Percentiles rank a stretch among this genome's conserved stretches.
Evolutionary conservation across 2,888 invertebrate genomes (phyloP).

Genomic region (Taphrorychus bicolor): DNA sequence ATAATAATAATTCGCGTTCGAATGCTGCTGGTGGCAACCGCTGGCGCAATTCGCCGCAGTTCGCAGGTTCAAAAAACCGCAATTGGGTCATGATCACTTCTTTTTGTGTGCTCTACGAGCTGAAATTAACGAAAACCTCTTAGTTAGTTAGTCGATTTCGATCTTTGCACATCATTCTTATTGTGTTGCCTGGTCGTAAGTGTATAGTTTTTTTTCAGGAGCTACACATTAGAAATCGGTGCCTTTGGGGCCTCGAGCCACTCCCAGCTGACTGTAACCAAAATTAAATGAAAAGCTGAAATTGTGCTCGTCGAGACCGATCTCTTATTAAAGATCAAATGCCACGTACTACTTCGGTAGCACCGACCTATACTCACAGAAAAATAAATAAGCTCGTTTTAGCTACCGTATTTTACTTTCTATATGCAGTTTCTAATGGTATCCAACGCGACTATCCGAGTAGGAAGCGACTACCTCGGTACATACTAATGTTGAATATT

Average conservation of each 20-base stretch:
- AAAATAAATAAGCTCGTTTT: conserved; percentile 29
- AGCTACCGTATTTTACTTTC: conserved; percentile 42
- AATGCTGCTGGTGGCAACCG: too few relatives aligned
- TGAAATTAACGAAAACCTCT: conserved; percentile 1
- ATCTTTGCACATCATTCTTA: neutral
- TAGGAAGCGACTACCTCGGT: conserved; percentile 2
- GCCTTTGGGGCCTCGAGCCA: too few relatives aligned
- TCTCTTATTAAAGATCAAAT: neutral
- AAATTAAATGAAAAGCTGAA: too few relatives aligned
- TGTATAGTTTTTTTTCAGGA: neutral
- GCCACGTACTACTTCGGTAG: conserved; percentile 3
- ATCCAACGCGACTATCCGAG: neutral
- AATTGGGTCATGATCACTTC: conserved; percentile 50
- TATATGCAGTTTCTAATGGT: conserved; percentile 40
- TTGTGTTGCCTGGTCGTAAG: neutral
- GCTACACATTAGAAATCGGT: too few relatives aligned
- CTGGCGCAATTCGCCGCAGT: conserved; percentile 12
- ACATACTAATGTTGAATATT: conserved; percentile 2
- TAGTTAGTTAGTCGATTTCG: neutral
- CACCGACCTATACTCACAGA: neutral
- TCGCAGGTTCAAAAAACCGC: conserved; percentile 50
- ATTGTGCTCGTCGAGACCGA: neutral
- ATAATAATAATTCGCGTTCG: too few relatives aligned
- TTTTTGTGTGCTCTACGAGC: conserved; percentile 21
- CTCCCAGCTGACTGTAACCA: too few relatives aligned